Percentiles rank a stretch among this genome's conserved stretches.
phyloP scores from a whole-genome alignment of 2,888 invertebrate species.

The Drosophila barbarae region DNA sequence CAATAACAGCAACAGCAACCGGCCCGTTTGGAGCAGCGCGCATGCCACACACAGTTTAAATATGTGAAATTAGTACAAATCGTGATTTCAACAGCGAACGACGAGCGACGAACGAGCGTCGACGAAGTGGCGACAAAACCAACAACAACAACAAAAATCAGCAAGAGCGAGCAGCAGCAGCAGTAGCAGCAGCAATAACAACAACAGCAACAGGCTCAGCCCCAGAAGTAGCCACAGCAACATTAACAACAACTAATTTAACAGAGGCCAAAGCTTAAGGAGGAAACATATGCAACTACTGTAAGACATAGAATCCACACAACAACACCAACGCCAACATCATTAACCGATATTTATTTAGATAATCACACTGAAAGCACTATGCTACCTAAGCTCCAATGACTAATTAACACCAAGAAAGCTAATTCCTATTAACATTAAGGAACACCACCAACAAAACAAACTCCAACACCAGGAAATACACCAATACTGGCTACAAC shows the following conservation, averaged over 20 bases:
- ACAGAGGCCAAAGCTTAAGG: neutral
- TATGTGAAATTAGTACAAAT: conserved; percentile 80
- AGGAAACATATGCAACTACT: conserved; percentile 36
- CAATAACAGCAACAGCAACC: conserved; percentile 47
- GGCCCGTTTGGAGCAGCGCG: conserved; percentile 72
- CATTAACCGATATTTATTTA: conserved; percentile 14
- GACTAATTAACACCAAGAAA: neutral
- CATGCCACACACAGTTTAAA: conserved; percentile 80
- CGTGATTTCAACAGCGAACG: conserved; percentile 80
- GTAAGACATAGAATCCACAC: conserved; percentile 56
- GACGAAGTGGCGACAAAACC: conserved; percentile 47
- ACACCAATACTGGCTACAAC: neutral
- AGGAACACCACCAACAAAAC: neutral
- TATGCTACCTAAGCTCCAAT: neutral
- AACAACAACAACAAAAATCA: conserved; percentile 14
- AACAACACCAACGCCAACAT: conserved; percentile 19
- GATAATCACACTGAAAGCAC: neutral
- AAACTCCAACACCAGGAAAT: neutral
- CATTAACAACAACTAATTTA: conserved; percentile 4
- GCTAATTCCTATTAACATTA: conserved; percentile 2
- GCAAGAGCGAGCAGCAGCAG: conserved; percentile 56
- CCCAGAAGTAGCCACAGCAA: conserved; percentile 35
- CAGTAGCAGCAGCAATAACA: conserved; percentile 40
- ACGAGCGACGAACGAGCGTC: conserved; percentile 76
- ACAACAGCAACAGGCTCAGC: conserved; percentile 48